Percentiles rank a stretch among this genome's conserved stretches.
Conservation (phyloP, 2,113 vertebrate genomes). For the Triplophysa tibetana region DNA sequence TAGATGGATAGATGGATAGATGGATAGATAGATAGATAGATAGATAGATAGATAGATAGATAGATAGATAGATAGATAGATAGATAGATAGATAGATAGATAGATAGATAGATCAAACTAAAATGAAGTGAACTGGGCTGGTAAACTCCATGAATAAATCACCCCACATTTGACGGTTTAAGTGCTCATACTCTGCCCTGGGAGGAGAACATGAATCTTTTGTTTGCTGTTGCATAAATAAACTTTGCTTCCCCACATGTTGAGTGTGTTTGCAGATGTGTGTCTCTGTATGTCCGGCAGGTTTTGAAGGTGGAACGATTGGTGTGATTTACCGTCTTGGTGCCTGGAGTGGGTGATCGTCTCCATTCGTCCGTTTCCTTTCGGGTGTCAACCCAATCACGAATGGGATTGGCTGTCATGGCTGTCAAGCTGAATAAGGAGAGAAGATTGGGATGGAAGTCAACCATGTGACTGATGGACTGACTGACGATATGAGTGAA, state of each 20-base stretch:
- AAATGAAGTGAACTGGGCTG: neutral
- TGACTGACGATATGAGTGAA: constrained; percentile 36
- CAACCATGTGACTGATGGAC: constrained; percentile 49
- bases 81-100: no score
- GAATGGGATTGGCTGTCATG: constrained; percentile 53
- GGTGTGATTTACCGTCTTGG: constrained; percentile 48
- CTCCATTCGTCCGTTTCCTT: constrained; percentile 37
- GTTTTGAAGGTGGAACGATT: constrained; percentile 20
- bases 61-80: no score
- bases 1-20: no score
- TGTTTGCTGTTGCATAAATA: constrained; percentile 5
- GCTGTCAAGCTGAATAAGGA: constrained; percentile 53
- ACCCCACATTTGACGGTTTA: neutral
- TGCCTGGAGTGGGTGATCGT: constrained; percentile 31
- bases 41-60: no score
- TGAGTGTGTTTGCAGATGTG: constrained; percentile 12
- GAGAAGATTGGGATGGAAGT: constrained; percentile 47
- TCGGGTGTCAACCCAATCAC: constrained; percentile 47
- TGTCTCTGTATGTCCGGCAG: constrained; percentile 32
- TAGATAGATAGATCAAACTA: neutral
- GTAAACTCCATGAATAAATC: constrained; percentile 20
- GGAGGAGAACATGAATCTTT: constrained; percentile 14
- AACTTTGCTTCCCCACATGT: neutral
- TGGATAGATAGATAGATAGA: no score
- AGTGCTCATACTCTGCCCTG: neutral